These are phyloP conservation scores for Melanargia galathea DNA, from an alignment of 2,888 invertebrate species.

Conservation along the genomic window DNA sequence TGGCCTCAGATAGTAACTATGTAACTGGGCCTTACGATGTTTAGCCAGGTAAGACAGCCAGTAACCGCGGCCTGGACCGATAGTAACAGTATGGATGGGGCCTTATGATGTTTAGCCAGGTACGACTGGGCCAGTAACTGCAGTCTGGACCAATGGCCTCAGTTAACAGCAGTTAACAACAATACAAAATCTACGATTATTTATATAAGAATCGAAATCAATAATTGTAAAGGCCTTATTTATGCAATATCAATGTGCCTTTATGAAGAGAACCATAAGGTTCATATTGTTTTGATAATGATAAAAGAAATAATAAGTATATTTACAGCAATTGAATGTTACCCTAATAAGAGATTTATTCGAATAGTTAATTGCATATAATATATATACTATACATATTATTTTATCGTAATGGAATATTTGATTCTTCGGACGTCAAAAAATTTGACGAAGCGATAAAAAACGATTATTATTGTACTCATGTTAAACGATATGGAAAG, in stretches of 20 bases:
- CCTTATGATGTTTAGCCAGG: no score
- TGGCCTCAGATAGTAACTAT: no score
- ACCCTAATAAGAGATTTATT: slow-evolving; percentile 44
- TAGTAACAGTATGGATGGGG: no score
- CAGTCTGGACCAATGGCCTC: no score
- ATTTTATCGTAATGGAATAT: background rate
- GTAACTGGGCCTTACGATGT: no score
- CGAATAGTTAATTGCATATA: slow-evolving; percentile 30
- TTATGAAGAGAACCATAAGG: no score
- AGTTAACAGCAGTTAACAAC: no score
- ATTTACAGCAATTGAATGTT: slow-evolving; percentile 45
- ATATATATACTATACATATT: background rate
- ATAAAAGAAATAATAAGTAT: slow-evolving; percentile 34
- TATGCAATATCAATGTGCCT: slow-evolving; percentile 31
- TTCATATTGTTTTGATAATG: slow-evolving; percentile 33
- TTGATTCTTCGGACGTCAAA: slow-evolving; percentile 52
- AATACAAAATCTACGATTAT: slow-evolving; percentile 8
- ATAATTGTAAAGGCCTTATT: slow-evolving; percentile 34
- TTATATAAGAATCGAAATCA: slow-evolving; percentile 21
- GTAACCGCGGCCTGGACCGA: no score
- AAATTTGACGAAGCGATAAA: slow-evolving; percentile 27
- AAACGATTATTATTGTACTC: slow-evolving; percentile 29
- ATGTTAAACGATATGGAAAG: slow-evolving; percentile 16
- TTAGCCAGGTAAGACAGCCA: no score
- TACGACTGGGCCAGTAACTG: no score